Evolutionary conservation across 2,888 invertebrate genomes (phyloP).

Genomic region (Antheraea yamamai): DNA sequence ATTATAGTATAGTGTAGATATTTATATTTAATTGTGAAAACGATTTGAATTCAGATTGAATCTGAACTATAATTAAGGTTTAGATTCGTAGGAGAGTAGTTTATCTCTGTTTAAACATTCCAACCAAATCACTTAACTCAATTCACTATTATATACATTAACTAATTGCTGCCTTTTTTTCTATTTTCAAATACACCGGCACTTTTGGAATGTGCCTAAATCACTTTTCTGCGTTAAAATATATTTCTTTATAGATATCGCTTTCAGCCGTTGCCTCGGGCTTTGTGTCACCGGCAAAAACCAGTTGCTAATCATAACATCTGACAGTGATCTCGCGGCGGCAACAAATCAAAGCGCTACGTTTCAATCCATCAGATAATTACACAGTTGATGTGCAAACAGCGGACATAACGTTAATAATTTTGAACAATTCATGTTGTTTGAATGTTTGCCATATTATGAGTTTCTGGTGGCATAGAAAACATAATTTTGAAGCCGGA

Average conservation of each 20-base stretch:
- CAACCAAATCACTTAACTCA: too few relatives aligned
- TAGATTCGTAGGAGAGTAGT: too few relatives aligned
- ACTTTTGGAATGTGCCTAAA: background rate
- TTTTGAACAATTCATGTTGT: too few relatives aligned
- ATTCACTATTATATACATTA: too few relatives aligned
- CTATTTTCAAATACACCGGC: background rate
- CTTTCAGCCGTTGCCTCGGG: conserved; percentile 21
- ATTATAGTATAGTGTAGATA: background rate
- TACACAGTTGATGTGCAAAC: conserved; percentile 30
- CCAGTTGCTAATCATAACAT: conserved; percentile 52
- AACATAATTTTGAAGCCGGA: too few relatives aligned
- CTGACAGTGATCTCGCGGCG: conserved; percentile 48
- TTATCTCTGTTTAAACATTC: too few relatives aligned
- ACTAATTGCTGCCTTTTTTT: too few relatives aligned
- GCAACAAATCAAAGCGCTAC: conserved; percentile 49
- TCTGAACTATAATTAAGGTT: background rate
- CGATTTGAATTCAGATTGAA: too few relatives aligned
- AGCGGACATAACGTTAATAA: background rate
- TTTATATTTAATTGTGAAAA: background rate
- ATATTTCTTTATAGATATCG: background rate
- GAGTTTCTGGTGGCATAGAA: background rate
- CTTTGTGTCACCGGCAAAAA: conserved; percentile 36
- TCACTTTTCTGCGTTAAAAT: background rate
- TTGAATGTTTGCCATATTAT: background rate
- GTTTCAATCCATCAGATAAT: conserved; percentile 51